Base-by-base conservation (phyloP, 2,113 vertebrate species). In the Coptodon bakossiorum region DNA sequence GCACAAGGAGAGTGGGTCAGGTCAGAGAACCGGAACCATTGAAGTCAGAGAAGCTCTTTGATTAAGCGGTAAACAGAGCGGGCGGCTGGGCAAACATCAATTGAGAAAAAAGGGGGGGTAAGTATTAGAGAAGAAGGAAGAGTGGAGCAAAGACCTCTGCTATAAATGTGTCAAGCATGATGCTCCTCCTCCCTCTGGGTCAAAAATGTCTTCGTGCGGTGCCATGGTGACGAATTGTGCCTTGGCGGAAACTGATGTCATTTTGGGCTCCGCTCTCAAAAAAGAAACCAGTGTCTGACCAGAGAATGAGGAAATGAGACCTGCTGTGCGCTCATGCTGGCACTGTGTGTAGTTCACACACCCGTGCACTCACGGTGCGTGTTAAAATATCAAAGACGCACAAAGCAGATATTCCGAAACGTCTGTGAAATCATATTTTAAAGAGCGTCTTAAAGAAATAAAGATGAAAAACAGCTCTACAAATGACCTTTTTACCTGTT, bases 171-270 rank as follows among this genome's bases (percentile, higher is more conserved):
- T 97, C 97, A 96, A 95, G 96, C 96, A 89, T 92, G 95, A 96
- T 94, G 45, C 96, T 93, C 95, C 95, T 82, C 96, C 96, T 86
- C 90, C 96, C 94, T 93, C 85, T 94, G 92, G 93, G 91, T 94
- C 96, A 94, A 96, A 97, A 97, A 97, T 94, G 93, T 94, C 97
- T 97, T 97, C 97, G 95, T 95, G 93, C 81, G 96, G 97, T 97
- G 91, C 97, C 97, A 98, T 99, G 97, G 98, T 94, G 97, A 98
- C 95, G 95, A 92, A 96, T 95, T 92, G 93, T 94, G 83, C 97
- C 97, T 97, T 97, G 96, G 96, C 96, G 96, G 98, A 98, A 98
- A 97, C 97, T 97, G 97, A 97, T 97, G 97, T 98, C 97, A 98
- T 95, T 96, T 95, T 95, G 76, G 88, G 95, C 95, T 96, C 95